Base-by-base conservation (phyloP, 2,113 vertebrate species). In the Apodemus speciosus region DNA sequence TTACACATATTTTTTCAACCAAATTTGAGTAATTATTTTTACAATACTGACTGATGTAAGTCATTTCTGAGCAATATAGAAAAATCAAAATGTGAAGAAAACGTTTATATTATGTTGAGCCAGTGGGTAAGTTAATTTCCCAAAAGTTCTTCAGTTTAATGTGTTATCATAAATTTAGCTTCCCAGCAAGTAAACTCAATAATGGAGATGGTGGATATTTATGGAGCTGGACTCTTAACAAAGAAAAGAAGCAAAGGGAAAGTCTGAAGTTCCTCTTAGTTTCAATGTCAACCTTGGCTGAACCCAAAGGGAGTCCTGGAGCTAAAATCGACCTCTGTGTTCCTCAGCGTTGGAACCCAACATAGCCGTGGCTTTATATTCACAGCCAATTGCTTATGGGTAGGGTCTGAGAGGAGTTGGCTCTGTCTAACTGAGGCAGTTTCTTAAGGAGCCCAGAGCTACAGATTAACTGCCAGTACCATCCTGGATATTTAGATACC, bases 21-120 rank as follows among this genome's bases (percentile, higher is more conserved):
- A 95, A 96, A 97, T 93, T 89, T 95, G 94, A 96, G 91, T 96
- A 96, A 96, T 96, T 97, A 97, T 93, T 97, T 96, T 92, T 96
- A 97, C 88, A 97, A 90, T 95, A 51, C 21, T 96, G 80, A 86
- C 92, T 97, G 93, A 97, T 96, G 46, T 93, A 73, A 94, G 88
- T 97, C 94, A 96, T 95, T 94, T 91, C 86, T 92, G 91, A 96
- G 76, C 51, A 92, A 60, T 76, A 89, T 89, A 40, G 81, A 95
- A 89, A 94, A 95, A 95, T 79, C 66, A 62, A 27, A 71, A 93
- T 87, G 58, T 72, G 40, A 30, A 35, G 64, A n/a, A 83, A 92
- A 92, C 77, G 10, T 62, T 92, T 58, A 4, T 56, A 75, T 79
- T 83, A 72, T 15, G 86, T 43, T n/a, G 6, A 85, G 58, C 46